Percentiles rank a stretch among this genome's conserved stretches.
These are phyloP conservation scores for Corbicula japonica DNA, from an alignment of 2,888 invertebrate species.

Conservation along the genomic window DNA sequence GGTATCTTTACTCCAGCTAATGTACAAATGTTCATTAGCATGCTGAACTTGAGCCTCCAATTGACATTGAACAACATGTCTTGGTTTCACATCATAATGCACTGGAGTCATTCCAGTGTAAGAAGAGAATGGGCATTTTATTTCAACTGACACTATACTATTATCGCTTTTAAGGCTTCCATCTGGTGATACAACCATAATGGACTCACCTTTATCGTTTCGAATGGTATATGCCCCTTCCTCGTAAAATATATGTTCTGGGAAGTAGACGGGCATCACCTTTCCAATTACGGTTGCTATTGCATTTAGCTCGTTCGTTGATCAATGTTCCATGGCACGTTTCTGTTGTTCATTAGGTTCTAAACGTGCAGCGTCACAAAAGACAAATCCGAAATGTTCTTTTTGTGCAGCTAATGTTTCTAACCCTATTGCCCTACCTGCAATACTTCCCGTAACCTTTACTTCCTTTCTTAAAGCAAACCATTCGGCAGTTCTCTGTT, in stretches of 20 bases:
- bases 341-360: neutral
- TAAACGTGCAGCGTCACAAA: neutral
- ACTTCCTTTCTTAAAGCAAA: conserved; percentile 19
- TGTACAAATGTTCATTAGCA: conserved; percentile 3
- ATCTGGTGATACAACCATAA: conserved; percentile 1
- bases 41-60: neutral
- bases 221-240: neutral
- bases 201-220: neutral
- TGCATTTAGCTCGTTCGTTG: conserved; percentile 14
- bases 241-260: conserved; percentile 5
- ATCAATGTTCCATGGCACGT: conserved; percentile 20
- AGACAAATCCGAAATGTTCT: neutral
- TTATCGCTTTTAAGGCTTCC: neutral
- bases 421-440: conserved; percentile 32
- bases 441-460: conserved; percentile 48
- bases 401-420: conserved; percentile 22
- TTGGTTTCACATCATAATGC: neutral
- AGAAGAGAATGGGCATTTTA: neutral
- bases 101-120: neutral
- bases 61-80: conserved; percentile 3
- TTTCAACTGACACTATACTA: neutral
- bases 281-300: conserved; percentile 10
- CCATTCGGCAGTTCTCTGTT: conserved; percentile 15
- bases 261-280: neutral
- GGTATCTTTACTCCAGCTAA: neutral